Conservation (phyloP, 1,140 invertebrate species). For the Aphelinus certus region DNA sequence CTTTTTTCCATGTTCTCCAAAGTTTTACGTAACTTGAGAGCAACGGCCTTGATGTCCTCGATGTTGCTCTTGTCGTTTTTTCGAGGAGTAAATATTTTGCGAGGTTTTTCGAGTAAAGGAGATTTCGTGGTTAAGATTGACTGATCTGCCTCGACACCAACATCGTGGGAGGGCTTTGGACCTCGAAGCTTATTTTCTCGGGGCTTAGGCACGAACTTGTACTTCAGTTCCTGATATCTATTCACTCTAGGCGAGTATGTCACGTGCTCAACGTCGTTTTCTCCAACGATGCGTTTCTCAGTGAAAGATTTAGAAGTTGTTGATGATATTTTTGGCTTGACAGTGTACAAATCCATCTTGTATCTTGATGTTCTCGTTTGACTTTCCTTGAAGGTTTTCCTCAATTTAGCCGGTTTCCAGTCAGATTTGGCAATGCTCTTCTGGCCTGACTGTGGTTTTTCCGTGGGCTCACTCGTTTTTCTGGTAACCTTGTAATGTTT, state of each 20-base stretch:
- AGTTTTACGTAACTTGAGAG: conserved; percentile 41
- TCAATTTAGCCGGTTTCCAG: conserved; percentile 20
- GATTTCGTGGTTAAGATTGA: conserved; percentile 37
- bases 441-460: background rate
- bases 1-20: conserved; percentile 25
- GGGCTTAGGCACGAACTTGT: conserved; percentile 19
- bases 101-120: conserved; percentile 40
- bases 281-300: background rate
- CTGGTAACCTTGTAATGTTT: conserved; percentile 42
- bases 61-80: conserved; percentile 47
- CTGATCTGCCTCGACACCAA: background rate
- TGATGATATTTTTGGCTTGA: background rate
- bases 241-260: background rate
- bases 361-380: conserved; percentile 25
- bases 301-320: background rate
- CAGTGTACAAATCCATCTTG: conserved; percentile 6
- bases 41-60: conserved; percentile 39
- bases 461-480: background rate
- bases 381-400: conserved; percentile 15
- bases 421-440: conserved; percentile 13
- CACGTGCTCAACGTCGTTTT: background rate
- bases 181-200: conserved; percentile 6
- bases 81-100: conserved; percentile 37
- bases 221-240: conserved; percentile 22
- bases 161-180: conserved; percentile 8